Evolutionary conservation across 2,113 vertebrate species (phyloP), one percentile per base, ranked within the genome.

Genomic region (Myocastor coypus): DNA sequence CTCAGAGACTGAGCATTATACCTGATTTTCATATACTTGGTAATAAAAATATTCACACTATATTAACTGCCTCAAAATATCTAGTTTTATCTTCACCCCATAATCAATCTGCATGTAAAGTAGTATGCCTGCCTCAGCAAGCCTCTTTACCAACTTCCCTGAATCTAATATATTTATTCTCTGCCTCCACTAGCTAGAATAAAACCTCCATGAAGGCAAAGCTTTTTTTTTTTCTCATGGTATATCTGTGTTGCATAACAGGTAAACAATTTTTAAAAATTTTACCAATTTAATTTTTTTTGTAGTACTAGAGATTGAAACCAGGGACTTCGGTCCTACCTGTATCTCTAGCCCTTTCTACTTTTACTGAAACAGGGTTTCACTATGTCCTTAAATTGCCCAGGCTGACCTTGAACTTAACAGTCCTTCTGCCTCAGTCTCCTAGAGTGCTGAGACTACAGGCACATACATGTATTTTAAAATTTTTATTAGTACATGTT

Each of bases 21-120:
- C 7, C n/a, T n/a, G 13, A 92, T 77, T 86, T 78, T 94, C 73
- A 92, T 55, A n/a, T 92, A 93, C 17, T 73, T 46, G 24, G 30
- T 82, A 77, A 88, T 90, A 92, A 94, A 89, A 61, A 93, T 64
- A 86, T 28, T 91, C 57, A 46, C 16, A 78, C 13, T 69, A 24
- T 69, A 24, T 14, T 52, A 77, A 77, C 57, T 68, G 69, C 66
- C 73, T 83, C 66, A 89, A 88, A 94, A 89, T 82, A 59, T 42
- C 16, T 61, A 63, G 32, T 82, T 78, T 85, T 71, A 69, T 81
- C 37, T 63, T 71, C 32, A 89, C 24, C 42, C 14, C 57, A 63
- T 46, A 63, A 55, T 57, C 71, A 75, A 17, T 63, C 63, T 93
- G 28, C 64, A 75, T 61, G 28, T 80, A 96, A 63, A 83, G 26